These are phyloP conservation scores for Zootermopsis nevadensis DNA, from an alignment of 2,888 invertebrate genomes.

Conservation along the genomic window DNA sequence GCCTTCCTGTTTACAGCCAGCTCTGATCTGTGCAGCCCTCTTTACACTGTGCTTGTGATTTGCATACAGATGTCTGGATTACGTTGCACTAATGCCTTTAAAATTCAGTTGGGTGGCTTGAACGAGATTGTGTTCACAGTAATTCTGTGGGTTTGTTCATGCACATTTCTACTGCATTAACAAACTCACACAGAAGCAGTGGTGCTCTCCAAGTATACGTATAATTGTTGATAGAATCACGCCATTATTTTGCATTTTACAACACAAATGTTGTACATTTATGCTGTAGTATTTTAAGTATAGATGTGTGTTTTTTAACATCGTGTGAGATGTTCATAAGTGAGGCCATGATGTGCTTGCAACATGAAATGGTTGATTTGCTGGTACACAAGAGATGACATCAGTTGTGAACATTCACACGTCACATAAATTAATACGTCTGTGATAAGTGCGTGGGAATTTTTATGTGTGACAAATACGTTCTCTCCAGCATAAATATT, in stretches of 20 bases:
- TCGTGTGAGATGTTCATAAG: slow-evolving; percentile 17
- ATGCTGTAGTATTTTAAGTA: slow-evolving; percentile 33
- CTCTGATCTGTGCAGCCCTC: no score
- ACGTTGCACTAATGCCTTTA: slow-evolving; percentile 29
- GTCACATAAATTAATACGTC: slow-evolving; percentile 27
- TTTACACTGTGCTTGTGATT: neutral
- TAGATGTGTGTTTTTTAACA: slow-evolving; percentile 28
- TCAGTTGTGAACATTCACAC: slow-evolving; percentile 20
- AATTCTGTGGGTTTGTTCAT: neutral
- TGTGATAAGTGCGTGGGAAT: slow-evolving; percentile 37
- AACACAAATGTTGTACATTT: neutral
- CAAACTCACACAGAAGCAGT: slow-evolving; percentile 2
- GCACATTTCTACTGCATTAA: neutral
- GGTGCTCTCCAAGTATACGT: slow-evolving; percentile 44
- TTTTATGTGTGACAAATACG: slow-evolving; percentile 10
- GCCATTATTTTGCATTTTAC: slow-evolving; percentile 31
- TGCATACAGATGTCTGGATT: neutral
- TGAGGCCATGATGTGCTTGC: neutral
- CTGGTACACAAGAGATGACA: neutral
- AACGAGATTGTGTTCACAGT: neutral
- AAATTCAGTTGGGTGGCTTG: slow-evolving; percentile 17
- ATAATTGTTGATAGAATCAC: slow-evolving; percentile 30
- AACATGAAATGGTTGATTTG: neutral
- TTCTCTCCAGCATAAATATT: slow-evolving; percentile 10
- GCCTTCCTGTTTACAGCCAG: no score